Conservation (phyloP, 2,888 invertebrate species). For the Athalia rosae region DNA sequence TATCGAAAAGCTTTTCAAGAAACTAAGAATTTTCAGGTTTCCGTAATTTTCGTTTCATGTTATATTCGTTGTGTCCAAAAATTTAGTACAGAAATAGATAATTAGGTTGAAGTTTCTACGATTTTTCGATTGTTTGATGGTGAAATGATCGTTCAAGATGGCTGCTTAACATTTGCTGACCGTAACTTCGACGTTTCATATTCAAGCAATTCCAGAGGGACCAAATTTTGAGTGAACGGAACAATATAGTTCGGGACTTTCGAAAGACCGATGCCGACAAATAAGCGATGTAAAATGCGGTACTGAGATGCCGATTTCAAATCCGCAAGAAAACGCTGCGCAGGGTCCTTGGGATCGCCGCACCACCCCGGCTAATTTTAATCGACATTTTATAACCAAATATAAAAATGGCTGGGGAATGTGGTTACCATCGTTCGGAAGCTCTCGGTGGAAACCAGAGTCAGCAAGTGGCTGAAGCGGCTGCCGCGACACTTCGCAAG, state of each 20-base stretch:
- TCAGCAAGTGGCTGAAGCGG: not conserved
- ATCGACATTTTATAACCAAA: not conserved
- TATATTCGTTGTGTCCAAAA: too few species aligned
- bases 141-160: not conserved
- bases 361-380: not conserved
- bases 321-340: not conserved
- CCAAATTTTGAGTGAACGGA: not conserved
- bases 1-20: not conserved
- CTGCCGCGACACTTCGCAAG: slow-evolving; percentile 1
- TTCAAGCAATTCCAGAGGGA: not conserved
- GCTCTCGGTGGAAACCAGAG: not conserved
- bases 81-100: not conserved
- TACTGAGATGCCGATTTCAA: not conserved
- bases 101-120: slow-evolving; percentile 26
- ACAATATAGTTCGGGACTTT: not conserved
- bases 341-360: not conserved
- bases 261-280: not conserved
- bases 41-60: too few species aligned
- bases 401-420: slow-evolving; percentile 23
- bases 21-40: not conserved
- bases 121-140: not conserved
- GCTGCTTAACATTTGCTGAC: not conserved
- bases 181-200: not conserved
- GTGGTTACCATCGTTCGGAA: not conserved
- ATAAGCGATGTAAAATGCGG: not conserved